Conservation (phyloP, 64 coral and sea anemone species). For the Stylophora pistillata region DNA sequence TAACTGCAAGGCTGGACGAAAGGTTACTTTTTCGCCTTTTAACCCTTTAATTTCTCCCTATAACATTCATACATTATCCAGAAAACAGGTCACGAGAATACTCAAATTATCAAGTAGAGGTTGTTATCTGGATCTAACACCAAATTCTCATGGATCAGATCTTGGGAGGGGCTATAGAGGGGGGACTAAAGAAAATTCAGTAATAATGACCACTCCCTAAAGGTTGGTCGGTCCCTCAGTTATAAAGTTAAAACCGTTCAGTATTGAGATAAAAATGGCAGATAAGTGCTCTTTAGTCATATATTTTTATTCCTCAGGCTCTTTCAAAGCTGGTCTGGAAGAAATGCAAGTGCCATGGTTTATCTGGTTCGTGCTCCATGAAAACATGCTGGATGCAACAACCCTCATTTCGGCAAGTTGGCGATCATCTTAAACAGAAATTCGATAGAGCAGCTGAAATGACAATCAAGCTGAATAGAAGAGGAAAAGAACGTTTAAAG, state of each 20-base stretch:
- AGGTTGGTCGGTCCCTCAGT: too few species aligned
- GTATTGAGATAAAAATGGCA: neutral
- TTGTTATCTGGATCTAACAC: too few species aligned
- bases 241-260: too few species aligned
- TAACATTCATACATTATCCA: too few species aligned
- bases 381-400: conserved; percentile 96
- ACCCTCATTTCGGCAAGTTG: conserved; percentile 81
- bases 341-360: conserved; percentile 92
- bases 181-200: too few species aligned
- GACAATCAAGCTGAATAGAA: conserved; percentile 79
- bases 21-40: conserved; percentile 31
- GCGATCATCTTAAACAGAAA: conserved; percentile 67
- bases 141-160: too few species aligned
- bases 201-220: too few species aligned
- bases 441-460: conserved; percentile 79
- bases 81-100: too few species aligned
- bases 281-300: neutral
- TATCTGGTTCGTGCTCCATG: conserved; percentile 92
- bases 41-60: too few species aligned
- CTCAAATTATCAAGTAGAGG: too few species aligned
- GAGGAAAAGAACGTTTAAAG: conserved; percentile 78
- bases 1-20: conserved; percentile 87
- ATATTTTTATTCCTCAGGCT: conserved; percentile 41
- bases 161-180: too few species aligned
- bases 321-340: conserved; percentile 65